phyloP scores from a whole-genome alignment of 1,140 invertebrate genomes.

The Trachymyrmex septentrionalis region DNA sequence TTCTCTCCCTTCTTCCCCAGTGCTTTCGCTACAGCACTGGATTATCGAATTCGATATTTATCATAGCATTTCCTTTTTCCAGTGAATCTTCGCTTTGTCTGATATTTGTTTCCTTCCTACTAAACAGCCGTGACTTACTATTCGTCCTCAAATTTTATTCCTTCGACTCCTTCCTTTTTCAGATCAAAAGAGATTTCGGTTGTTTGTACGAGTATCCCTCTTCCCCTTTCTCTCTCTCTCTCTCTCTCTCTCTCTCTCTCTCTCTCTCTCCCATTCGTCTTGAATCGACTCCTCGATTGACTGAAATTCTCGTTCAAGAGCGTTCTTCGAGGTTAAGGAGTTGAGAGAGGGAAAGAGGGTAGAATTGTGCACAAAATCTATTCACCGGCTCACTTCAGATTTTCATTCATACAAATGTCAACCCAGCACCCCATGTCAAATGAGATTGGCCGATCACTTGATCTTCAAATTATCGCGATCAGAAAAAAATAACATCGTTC shows the following conservation, averaged over 20 bases:
- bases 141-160: not conserved
- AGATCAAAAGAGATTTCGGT: not conserved
- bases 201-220: not conserved
- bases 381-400: constrained; percentile 54
- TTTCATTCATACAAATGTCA: constrained; percentile 62
- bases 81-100: not conserved
- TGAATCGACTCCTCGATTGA: constrained; percentile 37
- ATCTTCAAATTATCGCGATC: not conserved
- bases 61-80: not conserved
- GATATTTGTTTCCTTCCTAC: not conserved
- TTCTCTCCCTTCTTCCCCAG: not conserved
- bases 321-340: constrained; percentile 34
- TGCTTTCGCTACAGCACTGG: not conserved
- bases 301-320: constrained; percentile 33
- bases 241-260: not conserved
- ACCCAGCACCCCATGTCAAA: not conserved
- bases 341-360: not conserved
- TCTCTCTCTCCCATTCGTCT: not conserved
- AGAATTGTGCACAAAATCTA: constrained; percentile 12
- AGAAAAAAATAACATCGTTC: constrained; percentile 13
- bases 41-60: constrained; percentile 12
- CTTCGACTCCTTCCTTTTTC: not conserved
- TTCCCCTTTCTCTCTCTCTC: not conserved
- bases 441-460: not conserved
- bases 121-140: constrained; percentile 7